Percentiles rank a stretch among this genome's conserved stretches.
Conservation (phyloP, 1,140 invertebrate species). For the Atta cephalotes region DNA sequence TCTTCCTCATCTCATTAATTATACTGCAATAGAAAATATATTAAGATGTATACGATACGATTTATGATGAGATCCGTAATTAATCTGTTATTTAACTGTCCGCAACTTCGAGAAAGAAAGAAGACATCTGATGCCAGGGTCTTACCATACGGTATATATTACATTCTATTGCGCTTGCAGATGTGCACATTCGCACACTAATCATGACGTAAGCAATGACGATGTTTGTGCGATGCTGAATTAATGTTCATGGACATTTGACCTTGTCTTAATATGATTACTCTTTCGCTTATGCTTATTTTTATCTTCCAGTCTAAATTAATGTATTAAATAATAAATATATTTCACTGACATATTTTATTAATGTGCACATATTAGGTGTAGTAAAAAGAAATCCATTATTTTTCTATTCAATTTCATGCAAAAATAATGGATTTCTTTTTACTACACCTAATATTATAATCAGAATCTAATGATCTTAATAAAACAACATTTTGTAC, state of each 20-base stretch:
- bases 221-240: not conserved
- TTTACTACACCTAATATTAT: not conserved
- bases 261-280: not conserved
- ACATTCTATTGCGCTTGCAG: constrained; percentile 7
- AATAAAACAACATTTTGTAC: not conserved
- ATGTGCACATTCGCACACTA: constrained; percentile 10
- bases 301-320: not conserved
- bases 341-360: not conserved
- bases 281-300: not conserved
- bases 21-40: not conserved
- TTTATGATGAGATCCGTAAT: not conserved
- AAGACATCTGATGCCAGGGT: constrained; percentile 14
- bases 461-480: not conserved
- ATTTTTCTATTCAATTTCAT: too few species aligned
- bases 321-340: not conserved
- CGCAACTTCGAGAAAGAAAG: not conserved
- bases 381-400: too few species aligned
- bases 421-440: too few species aligned
- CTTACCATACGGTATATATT: constrained; percentile 12
- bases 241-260: not conserved
- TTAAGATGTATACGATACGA: not conserved
- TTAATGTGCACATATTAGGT: not conserved
- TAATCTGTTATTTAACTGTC: constrained; percentile 22
- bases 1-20: constrained; percentile 17
- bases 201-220: constrained; percentile 6